Base-by-base conservation (phyloP, 2,888 invertebrate genomes). In the Amphimallon solstitiale region DNA sequence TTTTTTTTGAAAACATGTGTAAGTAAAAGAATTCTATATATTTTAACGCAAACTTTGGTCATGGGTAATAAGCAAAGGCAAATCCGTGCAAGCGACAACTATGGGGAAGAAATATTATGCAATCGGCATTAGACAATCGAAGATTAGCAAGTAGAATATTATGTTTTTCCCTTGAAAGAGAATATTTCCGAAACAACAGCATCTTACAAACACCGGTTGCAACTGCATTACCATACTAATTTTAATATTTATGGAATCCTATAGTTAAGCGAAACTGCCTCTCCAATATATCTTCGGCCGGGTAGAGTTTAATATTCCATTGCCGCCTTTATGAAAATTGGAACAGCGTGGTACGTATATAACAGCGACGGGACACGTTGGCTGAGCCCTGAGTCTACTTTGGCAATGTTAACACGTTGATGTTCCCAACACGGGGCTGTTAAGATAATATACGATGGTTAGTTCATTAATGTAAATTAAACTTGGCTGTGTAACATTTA, bases 161-260 rank as follows among this genome's bases (percentile, higher is more conserved):
- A n/a, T n/a, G n/a, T n/a, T n/a, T n/a, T n/a, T n/a, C n/a, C n/a
- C n/a, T n/a, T n/a, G n/a, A n/a, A n/a, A n/a, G n/a, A n/a, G n/a
- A n/a, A 35, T 17, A 15, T 35, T 21, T 15, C 17, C 35, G 35
- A 34, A 15, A 17, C 14, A 7, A 34, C 29, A 37, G 38, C 48
- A 61, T 37, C 34, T 52, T 54, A 63, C 19, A 23, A 51, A 37
- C 64, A 64, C 64, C 52, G 46, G 54, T 54, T 48, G 64, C 64
- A 56, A 46, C 43, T 54, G 54, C 64, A 64, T 64, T 64, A 64
- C 45, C 64, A 64, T 64, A 64, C 56, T 64, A 64, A 64, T 64
- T 64, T 64, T 56, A 64, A 64, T 64, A 64, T 64, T 64, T 64
- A 64, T 64, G 56, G 52, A 56, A 56, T 56, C 56, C 56, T 56